Percentiles rank a stretch among this genome's conserved stretches.
phyloP scores from a whole-genome alignment of 2,113 vertebrate species.

The Raja brachyura region DNA sequence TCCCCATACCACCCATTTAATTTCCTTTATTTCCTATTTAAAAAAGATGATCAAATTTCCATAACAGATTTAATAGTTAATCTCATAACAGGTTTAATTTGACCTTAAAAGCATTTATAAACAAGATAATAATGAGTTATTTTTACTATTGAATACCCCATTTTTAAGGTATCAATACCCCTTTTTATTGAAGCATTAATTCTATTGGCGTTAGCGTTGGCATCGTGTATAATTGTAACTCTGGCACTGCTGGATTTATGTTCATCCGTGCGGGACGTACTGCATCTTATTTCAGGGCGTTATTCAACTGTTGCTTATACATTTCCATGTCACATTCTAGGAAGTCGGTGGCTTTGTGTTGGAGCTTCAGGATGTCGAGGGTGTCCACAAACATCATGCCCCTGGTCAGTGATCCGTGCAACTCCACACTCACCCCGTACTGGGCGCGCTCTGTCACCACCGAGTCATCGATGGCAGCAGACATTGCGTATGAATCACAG shows the following conservation, averaged over 20 bases:
- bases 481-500: slow-evolving; percentile 59
- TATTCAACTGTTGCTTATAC: slow-evolving; percentile 51
- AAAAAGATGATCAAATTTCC: no score
- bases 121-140: no score
- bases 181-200: no score
- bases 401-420: slow-evolving; percentile 53
- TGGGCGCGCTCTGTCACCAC: slow-evolving; percentile 51
- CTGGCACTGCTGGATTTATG: not conserved
- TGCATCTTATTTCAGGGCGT: slow-evolving; percentile 46
- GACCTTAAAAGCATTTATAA: no score
- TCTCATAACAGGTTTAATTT: no score
- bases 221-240: not conserved
- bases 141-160: no score
- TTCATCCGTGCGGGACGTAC: no score
- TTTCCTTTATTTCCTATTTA: no score
- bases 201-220: not conserved
- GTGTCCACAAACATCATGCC: slow-evolving; percentile 64
- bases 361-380: slow-evolving; percentile 50
- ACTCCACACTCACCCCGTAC: slow-evolving; percentile 56
- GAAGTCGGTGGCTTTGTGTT: slow-evolving; percentile 50
- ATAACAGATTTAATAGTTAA: no score
- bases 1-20: no score
- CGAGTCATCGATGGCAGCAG: slow-evolving; percentile 55
- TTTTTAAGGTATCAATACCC: no score
- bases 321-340: slow-evolving; percentile 52